A percentile compares a stretch with the other conserved stretches of the same genome.
phyloP scores from a whole-genome alignment of 2,797 vertebrate genomes.

The Falco peregrinus region DNA sequence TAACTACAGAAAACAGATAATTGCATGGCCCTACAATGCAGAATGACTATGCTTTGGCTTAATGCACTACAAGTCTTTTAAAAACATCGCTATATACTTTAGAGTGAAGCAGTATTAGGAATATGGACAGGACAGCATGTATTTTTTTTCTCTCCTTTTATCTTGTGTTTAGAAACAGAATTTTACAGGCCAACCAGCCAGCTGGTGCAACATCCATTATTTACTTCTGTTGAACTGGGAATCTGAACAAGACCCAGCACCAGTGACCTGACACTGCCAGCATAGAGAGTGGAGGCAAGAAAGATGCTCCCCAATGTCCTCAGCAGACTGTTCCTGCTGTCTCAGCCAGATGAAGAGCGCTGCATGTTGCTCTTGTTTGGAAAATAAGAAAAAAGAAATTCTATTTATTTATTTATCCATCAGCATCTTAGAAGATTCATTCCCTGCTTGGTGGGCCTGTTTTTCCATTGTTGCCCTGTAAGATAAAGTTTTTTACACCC shows the following conservation, averaged over 20 bases:
- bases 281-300: conserved; percentile 36
- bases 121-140: background rate
- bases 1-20: background rate
- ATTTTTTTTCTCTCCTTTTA: background rate
- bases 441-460: background rate
- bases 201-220: conserved; percentile 78
- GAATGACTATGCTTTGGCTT: background rate
- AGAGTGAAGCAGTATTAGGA: conserved; percentile 46
- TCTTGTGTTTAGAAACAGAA: conserved; percentile 65
- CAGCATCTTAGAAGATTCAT: conserved; percentile 15
- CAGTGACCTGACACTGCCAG: conserved; percentile 60
- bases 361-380: conserved; percentile 10
- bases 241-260: conserved; percentile 50
- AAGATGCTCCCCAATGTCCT: conserved; percentile 61
- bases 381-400: conserved; percentile 32
- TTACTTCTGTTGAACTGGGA: conserved; percentile 68
- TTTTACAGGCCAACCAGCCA: conserved; percentile 64
- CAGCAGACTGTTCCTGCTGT: conserved; percentile 39
- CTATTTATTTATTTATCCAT: conserved; percentile 64
- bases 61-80: background rate
- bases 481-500: background rate
- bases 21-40: background rate
- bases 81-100: background rate
- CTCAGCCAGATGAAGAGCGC: conserved; percentile 46
- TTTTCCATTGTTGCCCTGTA: background rate